Conservation (phyloP, 2,888 invertebrate genomes). For the Cantharis rustica region DNA sequence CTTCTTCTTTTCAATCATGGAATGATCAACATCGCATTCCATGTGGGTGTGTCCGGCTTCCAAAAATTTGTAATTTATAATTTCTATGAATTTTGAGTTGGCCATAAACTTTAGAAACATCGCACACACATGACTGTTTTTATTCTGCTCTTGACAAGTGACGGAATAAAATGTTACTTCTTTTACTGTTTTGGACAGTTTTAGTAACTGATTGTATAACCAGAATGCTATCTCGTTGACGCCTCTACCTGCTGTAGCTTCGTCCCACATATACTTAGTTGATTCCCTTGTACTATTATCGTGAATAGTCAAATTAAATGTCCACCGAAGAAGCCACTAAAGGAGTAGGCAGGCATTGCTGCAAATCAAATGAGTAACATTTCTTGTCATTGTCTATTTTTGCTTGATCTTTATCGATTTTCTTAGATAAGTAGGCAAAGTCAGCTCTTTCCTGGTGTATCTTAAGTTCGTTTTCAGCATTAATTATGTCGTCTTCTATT, state of each 20-base stretch:
- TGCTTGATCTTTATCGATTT: not conserved
- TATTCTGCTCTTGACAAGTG: not conserved
- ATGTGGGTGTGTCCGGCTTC: not conserved
- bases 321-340: no score
- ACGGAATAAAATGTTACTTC: not conserved
- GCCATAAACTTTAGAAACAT: not conserved
- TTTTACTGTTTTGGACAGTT: not conserved
- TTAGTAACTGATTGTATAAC: not conserved
- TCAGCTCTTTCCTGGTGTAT: not conserved
- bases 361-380: not conserved
- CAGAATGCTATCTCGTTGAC: no score
- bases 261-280: no score
- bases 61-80: not conserved
- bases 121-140: no score
- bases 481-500: not conserved
- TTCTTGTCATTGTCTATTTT: not conserved
- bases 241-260: no score
- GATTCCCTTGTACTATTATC: no score
- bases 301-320: no score
- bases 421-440: not conserved
- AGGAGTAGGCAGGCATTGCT: no score
- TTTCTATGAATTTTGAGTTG: not conserved
- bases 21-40: no score
- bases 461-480: not conserved
- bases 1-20: not conserved